These are phyloP conservation scores for Crocuta crocuta DNA, from an alignment of 2,113 vertebrate species.

Conservation along the genomic window DNA sequence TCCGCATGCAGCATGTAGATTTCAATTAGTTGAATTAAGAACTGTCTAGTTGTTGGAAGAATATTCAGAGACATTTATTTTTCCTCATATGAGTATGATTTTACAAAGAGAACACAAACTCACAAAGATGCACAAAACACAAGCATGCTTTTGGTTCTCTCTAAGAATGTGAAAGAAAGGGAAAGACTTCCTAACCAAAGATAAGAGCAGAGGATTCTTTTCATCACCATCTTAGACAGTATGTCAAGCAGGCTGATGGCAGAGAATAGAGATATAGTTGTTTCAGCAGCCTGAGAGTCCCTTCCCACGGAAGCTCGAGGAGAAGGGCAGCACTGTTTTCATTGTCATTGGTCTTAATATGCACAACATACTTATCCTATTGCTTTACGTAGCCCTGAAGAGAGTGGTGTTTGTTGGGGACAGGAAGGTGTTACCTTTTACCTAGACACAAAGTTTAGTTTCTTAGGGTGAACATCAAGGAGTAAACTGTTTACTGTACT, in stretches of 20 bases:
- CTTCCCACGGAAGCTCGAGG: neutral
- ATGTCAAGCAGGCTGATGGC: neutral
- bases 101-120: neutral
- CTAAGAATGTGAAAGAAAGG: neutral
- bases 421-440: neutral
- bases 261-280: neutral
- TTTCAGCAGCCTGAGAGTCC: neutral
- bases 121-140: neutral
- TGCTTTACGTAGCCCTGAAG: neutral
- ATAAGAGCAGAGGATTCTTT: neutral
- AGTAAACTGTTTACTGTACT: neutral
- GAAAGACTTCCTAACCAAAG: neutral
- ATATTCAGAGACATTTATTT: neutral
- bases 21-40: neutral
- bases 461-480: neutral
- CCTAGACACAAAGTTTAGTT: neutral
- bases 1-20: neutral
- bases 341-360: neutral
- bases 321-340: fast-evolving
- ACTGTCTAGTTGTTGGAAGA: neutral
- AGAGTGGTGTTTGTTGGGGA: neutral
- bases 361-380: neutral
- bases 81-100: neutral
- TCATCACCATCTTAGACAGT: neutral
- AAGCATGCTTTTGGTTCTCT: neutral